Evolutionary conservation across 2,797 vertebrate genomes (phyloP), one percentile per base, ranked within the genome.

Genomic region (Pelodytes ibericus): DNA sequence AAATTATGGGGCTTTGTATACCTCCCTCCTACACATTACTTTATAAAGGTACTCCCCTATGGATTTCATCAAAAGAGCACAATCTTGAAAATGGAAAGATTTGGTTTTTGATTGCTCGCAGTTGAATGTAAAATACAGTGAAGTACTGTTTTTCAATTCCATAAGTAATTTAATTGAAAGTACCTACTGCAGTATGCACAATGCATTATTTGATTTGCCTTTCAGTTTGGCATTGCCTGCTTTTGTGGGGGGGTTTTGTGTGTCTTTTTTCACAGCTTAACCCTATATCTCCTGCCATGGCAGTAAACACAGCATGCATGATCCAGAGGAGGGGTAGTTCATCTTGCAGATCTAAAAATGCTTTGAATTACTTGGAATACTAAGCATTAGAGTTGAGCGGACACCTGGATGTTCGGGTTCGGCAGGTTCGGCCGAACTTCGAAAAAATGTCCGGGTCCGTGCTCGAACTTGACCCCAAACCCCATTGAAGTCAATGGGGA

Each of bases 1-100:
- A 74, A 79, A 79, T 79, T 63, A 79, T 74, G 77, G 77, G 71
- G 63, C 77, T 79, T 79, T 79, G 77, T 79, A 58, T 73, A 79
- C 77, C 71, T 31, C 71, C 57, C 71, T 31, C 77, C 77, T 64
- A 79, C 77, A 69, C 77, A 79, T 53, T 71, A 79, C 71, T 79
- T 79, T 74, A 69, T 60, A 74, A 79, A 74, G 77, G 64, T 73
- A 58, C 57, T 58, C 77, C 71, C 77, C 77, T 74, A 73, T 30
- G 64, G 64, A 68, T 69, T 79, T 57, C 63, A 68, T 79, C 63
- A 79, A 79, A 79, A 69, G 77, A 79, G 56, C 71, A 62, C 57
- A 69, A 63, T 62, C 77, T 69, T 73, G 71, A 62, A 74, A 74
- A 74, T 61, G 64, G 66, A 74, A 74, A 62, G 60, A 62, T 74